phyloP scores from a whole-genome alignment of 2,113 vertebrate genomes.

The Plotosus lineatus region DNA sequence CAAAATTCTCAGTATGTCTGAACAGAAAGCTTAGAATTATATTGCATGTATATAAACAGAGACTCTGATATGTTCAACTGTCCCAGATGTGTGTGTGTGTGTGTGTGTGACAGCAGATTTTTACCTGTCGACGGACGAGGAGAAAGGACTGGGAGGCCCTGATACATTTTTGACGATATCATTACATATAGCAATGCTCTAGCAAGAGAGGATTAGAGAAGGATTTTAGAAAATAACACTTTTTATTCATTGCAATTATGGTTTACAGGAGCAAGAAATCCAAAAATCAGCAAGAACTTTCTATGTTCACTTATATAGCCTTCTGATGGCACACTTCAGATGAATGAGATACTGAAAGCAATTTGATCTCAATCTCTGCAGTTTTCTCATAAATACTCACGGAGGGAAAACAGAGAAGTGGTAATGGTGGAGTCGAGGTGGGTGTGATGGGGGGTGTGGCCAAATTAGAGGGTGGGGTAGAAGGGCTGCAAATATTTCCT shows the following conservation, averaged over 20 bases:
- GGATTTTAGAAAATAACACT: neutral
- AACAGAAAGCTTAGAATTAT: slow-evolving; percentile 56
- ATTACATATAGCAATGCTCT: slow-evolving; percentile 81
- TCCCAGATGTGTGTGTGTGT: neutral
- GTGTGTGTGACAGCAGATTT: neutral
- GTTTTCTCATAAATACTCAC: slow-evolving; percentile 67
- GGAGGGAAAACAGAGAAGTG: slow-evolving; percentile 78
- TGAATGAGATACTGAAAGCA: neutral
- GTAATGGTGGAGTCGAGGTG: slow-evolving; percentile 55
- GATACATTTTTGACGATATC: slow-evolving; percentile 50
- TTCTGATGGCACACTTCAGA: neutral
- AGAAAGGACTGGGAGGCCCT: slow-evolving; percentile 62
- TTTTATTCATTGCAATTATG: neutral
- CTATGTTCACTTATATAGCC: neutral
- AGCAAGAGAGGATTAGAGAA: slow-evolving; percentile 14
- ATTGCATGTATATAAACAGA: slow-evolving; percentile 24
- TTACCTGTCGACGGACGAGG: slow-evolving; percentile 86
- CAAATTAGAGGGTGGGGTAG: slow-evolving; percentile 53
- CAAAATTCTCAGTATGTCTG: slow-evolving; percentile 17
- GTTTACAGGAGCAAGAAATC: neutral
- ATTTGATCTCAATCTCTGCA: neutral
- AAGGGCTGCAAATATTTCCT: slow-evolving; percentile 49
- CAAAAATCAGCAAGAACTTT: neutral
- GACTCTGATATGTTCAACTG: neutral
- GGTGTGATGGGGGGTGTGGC: slow-evolving; percentile 31